Percentiles rank a stretch among this genome's conserved stretches.
These are phyloP conservation scores for Argynnis bischoffii DNA, from an alignment of 2,888 invertebrate species.

Conservation along the genomic window DNA sequence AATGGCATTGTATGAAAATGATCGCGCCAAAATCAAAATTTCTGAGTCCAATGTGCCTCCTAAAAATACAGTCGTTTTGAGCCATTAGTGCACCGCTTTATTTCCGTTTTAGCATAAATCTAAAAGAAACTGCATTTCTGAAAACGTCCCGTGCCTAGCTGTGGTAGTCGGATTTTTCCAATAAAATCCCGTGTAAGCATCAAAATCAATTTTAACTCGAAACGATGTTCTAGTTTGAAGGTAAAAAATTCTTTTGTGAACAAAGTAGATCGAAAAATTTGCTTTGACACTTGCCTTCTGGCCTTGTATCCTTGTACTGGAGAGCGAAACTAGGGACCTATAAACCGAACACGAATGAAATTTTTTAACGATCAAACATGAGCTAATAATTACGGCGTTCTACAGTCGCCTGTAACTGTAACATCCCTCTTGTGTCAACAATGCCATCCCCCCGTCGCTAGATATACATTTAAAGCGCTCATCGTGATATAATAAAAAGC, in stretches of 20 bases:
- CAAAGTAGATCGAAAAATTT: conserved; percentile 39
- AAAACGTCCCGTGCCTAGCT: conserved; percentile 35
- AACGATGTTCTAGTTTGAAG: conserved; percentile 36
- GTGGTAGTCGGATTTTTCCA: conserved; percentile 38
- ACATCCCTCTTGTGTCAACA: conserved; percentile 36
- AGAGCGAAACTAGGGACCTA: neutral
- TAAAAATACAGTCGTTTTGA: conserved; percentile 27
- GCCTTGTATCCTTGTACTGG: conserved; percentile 17
- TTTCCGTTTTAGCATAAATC: conserved; percentile 36
- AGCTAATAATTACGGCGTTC: conserved; percentile 26
- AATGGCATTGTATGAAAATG: neutral
- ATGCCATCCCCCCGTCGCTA: conserved; percentile 22
- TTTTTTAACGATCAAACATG: conserved; percentile 26
- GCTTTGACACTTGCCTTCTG: conserved; percentile 37
- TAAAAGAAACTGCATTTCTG: conserved; percentile 33
- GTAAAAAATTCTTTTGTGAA: conserved; percentile 41
- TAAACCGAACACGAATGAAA: conserved; percentile 5
- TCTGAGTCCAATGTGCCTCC: neutral
- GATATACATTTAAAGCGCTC: conserved; percentile 34
- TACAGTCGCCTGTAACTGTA: conserved; percentile 26
- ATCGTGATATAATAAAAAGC: conserved; percentile 36
- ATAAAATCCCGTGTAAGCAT: conserved; percentile 42
- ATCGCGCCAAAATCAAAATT: neutral
- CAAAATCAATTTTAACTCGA: conserved; percentile 42
- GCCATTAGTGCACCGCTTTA: conserved; percentile 27